These are phyloP conservation scores for Lepisosteus osseus DNA, from an alignment of 2,113 vertebrate genomes.

Conservation along the genomic window DNA sequence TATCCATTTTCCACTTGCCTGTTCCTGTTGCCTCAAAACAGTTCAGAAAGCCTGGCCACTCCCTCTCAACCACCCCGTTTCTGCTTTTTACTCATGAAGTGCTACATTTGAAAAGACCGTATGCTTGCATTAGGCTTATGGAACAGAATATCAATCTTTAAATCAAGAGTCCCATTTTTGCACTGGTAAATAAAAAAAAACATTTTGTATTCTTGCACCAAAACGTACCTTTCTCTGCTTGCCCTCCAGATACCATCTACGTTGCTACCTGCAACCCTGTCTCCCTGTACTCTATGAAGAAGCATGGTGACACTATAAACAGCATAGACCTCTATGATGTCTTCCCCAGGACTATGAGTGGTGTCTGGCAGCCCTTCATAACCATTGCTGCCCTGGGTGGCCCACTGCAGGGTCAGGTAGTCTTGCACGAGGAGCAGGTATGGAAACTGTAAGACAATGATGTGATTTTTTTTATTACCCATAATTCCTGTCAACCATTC, in stretches of 20 bases:
- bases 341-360: constrained; percentile 80
- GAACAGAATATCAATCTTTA: not conserved
- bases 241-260: constrained; percentile 66
- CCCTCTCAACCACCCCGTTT: too few species aligned
- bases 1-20: too few species aligned
- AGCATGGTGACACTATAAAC: constrained; percentile 60
- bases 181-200: not conserved
- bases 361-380: constrained; percentile 86
- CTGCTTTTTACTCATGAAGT: too few species aligned
- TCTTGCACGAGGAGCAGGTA: constrained; percentile 95
- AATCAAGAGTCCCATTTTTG: not conserved
- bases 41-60: too few species aligned
- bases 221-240: not conserved
- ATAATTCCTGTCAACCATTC: too few species aligned
- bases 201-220: not conserved
- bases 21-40: too few species aligned
- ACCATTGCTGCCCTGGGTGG: constrained; percentile 78
- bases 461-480: too few species aligned
- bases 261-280: constrained; percentile 87
- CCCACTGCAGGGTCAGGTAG: constrained; percentile 83
- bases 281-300: constrained; percentile 79
- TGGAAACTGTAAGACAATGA: not conserved
- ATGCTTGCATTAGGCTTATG: too few species aligned
- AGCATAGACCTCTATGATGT: constrained; percentile 84
- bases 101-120: too few species aligned